phyloP scores from a whole-genome alignment of 2,113 vertebrate species.

The Kobus ellipsiprymnus region DNA sequence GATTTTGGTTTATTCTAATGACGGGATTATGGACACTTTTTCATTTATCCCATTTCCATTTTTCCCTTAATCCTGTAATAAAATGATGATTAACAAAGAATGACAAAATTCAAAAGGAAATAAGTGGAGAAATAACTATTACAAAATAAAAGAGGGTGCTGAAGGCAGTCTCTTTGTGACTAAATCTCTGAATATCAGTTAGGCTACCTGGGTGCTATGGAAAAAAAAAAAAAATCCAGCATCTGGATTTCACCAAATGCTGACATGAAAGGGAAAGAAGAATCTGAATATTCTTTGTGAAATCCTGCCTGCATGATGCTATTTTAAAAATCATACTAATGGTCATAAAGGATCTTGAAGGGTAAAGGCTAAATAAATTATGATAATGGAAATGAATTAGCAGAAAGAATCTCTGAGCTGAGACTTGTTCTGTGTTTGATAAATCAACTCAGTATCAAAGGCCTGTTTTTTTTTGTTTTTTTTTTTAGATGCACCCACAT shows the following conservation, averaged over 20 bases:
- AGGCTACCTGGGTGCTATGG: background rate
- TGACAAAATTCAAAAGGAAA: background rate
- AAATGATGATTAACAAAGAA: background rate
- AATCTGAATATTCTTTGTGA: background rate
- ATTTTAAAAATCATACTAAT: slow-evolving; percentile 24
- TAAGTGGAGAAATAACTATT: background rate
- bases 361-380: background rate
- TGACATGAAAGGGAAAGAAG: background rate
- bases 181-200: background rate
- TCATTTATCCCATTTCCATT: background rate
- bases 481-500: background rate
- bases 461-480: background rate
- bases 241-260: background rate
- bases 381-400: background rate
- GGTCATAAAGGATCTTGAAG: background rate
- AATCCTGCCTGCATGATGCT: background rate
- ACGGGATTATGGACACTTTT: background rate
- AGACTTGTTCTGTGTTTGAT: background rate
- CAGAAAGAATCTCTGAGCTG: background rate
- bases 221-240: background rate
- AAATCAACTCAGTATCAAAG: background rate
- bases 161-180: background rate
- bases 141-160: background rate
- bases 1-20: background rate
- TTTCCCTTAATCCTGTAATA: slow-evolving; percentile 5